Evolutionary conservation across 1,140 invertebrate genomes (phyloP).

Genomic region (Pachypeltis micranthus): DNA sequence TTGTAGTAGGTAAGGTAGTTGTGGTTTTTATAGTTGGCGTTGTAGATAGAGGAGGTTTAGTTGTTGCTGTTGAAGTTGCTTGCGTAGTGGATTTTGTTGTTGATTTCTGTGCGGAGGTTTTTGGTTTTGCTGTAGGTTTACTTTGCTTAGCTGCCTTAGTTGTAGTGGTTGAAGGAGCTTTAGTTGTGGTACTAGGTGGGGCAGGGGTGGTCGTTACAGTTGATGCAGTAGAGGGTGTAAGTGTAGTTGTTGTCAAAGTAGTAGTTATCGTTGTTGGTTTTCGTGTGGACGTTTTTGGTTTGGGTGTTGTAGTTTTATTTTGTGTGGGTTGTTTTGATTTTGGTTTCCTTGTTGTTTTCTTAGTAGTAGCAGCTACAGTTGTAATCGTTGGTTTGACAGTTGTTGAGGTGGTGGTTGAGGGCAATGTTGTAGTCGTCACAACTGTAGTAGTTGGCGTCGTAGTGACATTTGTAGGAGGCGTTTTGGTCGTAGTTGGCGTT

Average conservation of each 20-base stretch:
- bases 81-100: not conserved
- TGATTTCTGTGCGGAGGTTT: not conserved
- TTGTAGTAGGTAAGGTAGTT: too few relatives aligned
- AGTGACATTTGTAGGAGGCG: not conserved
- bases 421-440: constrained; percentile 5
- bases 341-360: constrained; percentile 12
- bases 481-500: not conserved
- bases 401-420: not conserved
- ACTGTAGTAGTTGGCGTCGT: not conserved
- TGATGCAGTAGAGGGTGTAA: constrained; percentile 7
- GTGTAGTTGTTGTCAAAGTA: constrained; percentile 11
- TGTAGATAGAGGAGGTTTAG: too few relatives aligned
- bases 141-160: not conserved
- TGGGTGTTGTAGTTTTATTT: not conserved
- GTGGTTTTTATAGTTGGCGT: constrained; percentile 17
- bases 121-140: constrained; percentile 2
- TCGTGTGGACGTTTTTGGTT: not conserved
- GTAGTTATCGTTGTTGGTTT: constrained; percentile 1
- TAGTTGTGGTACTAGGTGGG: constrained; percentile 10
- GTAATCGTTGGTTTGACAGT: not conserved
- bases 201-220: constrained; percentile 5
- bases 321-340: constrained; percentile 7
- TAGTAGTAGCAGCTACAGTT: not conserved
- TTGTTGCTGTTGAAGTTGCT: not conserved
- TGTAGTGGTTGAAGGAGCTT: constrained; percentile 15